Evolutionary conservation across 2,888 invertebrate species (phyloP), one percentile per base, ranked within the genome.

Genomic region (Tricholauxania praeusta): DNA sequence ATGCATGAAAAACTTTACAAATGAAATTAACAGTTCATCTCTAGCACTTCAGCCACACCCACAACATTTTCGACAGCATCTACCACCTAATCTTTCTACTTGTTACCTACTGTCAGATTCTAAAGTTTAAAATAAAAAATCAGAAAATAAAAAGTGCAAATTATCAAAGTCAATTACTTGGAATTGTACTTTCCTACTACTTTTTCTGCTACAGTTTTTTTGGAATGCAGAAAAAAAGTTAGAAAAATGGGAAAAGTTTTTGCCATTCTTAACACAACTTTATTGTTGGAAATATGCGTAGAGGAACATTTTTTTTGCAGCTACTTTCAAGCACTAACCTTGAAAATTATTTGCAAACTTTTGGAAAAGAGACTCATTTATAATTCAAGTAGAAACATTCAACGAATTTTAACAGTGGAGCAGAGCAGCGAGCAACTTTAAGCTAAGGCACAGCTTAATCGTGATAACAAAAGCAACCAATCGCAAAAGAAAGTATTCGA

Each of bases 91-190:
- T 39, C 39, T 39, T 10, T 10, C 39, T 39, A 39, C 39, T 39
- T 39, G 39, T 39, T 39, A 39, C 39, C 39, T 39, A 39, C 39
- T 10, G 39, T 39, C 39, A 39, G 39, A 39, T 39, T 39, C 39
- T 39, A 39, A 39, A 39, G 10, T 10, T 39, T 7, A 39, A 39
- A 39, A 10, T 10, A 39, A 39, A 39, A 39, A 39, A 39, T 39
- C 39, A 39, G 39, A 39, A 39, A 39, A 39, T 39, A 39, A 49
- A 64, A 70, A 82, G 79, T 82, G 82, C 78, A 83, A 83, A 84
- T 82, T 84, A 82, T 82, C 83, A 79, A 81, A 83, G 82, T 81
- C 82, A 83, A 83, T 84, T 83, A 77, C 75, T 75, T 70, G 69
- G 74, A 75, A 63, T 60, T 53, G 67, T 67, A 57, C 59, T 72